Percentiles rank a stretch among this genome's conserved stretches.
Conservation (phyloP, 2,888 invertebrate genomes). For the Thelaira solivaga region DNA sequence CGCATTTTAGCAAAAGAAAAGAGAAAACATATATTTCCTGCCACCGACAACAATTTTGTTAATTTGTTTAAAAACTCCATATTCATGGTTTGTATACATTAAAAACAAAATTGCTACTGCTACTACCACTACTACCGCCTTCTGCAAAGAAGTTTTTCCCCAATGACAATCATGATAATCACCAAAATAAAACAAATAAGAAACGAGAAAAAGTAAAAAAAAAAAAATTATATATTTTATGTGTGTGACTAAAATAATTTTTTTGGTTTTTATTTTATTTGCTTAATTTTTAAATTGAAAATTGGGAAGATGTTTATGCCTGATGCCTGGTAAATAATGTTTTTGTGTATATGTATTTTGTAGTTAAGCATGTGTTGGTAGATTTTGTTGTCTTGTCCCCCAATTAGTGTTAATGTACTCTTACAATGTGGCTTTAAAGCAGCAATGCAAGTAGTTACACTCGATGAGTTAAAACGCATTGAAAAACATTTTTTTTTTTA, state of each 20-base stretch:
- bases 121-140: no score
- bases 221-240: background rate
- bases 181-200: conserved; percentile 14
- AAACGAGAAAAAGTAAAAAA: no score
- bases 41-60: conserved; percentile 63
- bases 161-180: conserved; percentile 49
- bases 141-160: conserved; percentile 22
- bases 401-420: conserved; percentile 58
- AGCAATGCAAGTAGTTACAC: conserved; percentile 69
- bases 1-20: conserved; percentile 49
- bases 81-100: conserved; percentile 23
- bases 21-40: conserved; percentile 65
- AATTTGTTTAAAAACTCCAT: conserved; percentile 59
- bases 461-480: conserved; percentile 49
- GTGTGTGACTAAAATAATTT: conserved; percentile 5
- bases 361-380: no score
- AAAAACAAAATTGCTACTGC: conserved; percentile 24
- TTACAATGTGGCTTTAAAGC: conserved; percentile 62
- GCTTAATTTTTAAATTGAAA: conserved; percentile 12
- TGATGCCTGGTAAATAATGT: conserved; percentile 14
- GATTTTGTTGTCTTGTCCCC: no score
- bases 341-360: conserved; percentile 42
- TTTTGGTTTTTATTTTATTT: background rate
- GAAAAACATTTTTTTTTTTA: conserved; percentile 38
- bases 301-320: conserved; percentile 41